Conservation (phyloP, 2,113 vertebrate genomes). For the Notothenia coriiceps region DNA sequence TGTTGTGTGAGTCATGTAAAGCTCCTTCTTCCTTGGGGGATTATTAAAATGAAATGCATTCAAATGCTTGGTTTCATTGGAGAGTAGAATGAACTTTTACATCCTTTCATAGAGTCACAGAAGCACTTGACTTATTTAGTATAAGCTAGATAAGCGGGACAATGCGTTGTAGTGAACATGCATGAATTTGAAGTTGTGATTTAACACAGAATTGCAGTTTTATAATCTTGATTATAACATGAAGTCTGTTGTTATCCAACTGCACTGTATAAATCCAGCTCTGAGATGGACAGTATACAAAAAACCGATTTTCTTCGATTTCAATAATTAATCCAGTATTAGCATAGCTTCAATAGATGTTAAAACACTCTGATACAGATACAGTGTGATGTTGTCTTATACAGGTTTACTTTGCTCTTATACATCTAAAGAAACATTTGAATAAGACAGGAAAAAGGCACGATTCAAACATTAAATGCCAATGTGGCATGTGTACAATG, state of each 20-base stretch:
- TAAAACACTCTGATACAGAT: not conserved
- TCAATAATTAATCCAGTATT: not conserved
- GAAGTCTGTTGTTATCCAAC: not conserved
- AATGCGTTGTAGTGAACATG: not conserved
- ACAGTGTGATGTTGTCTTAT: not conserved
- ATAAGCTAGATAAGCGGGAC: not conserved
- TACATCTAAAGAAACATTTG: not conserved
- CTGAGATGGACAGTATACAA: not conserved
- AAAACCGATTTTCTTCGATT: not conserved
- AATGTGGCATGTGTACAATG: not conserved
- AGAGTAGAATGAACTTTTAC: slow-evolving; percentile 2
- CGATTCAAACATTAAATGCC: not conserved
- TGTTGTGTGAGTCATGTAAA: slow-evolving; percentile 61
- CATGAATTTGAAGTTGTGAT: not conserved
- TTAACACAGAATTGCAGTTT: not conserved
- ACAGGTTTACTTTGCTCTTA: not conserved
- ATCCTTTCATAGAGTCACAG: not conserved
- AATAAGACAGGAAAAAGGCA: not conserved
- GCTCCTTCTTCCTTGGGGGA: slow-evolving; percentile 50
- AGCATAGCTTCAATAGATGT: not conserved
- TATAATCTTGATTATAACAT: not conserved
- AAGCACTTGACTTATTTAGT: not conserved
- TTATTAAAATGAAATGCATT: slow-evolving; percentile 39
- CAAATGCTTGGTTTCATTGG: slow-evolving; percentile 12
- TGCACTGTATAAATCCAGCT: not conserved